Conservation (phyloP, 2,797 vertebrate species). For the Rhinichthys osculus region DNA sequence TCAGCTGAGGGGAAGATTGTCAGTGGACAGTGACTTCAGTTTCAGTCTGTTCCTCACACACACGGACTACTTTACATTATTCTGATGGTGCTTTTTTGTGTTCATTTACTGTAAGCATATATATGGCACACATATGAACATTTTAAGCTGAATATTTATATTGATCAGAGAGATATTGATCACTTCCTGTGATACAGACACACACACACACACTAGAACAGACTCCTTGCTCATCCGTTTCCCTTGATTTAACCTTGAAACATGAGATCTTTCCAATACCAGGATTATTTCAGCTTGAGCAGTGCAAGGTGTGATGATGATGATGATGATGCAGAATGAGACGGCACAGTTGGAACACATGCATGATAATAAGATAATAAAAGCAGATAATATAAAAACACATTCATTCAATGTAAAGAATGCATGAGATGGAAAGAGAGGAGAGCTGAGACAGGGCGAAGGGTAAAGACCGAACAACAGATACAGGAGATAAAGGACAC, state of each 20-base stretch:
- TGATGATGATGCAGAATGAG: neutral
- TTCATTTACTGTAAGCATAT: neutral
- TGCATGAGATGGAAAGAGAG: neutral
- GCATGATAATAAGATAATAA: neutral
- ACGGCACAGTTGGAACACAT: neutral
- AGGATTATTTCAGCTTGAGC: conserved; percentile 64
- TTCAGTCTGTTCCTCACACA: neutral
- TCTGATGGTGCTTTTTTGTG: neutral
- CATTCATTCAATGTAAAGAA: neutral
- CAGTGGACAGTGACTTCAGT: neutral
- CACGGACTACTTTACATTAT: neutral
- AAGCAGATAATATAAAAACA: neutral
- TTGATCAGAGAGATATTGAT: neutral
- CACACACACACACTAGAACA: conserved; percentile 28
- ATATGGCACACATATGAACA: neutral
- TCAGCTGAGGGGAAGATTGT: neutral
- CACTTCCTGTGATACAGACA: conserved; percentile 52
- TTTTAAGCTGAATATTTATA: neutral
- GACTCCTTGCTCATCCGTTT: conserved; percentile 53
- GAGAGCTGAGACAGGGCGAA: neutral
- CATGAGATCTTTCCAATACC: conserved; percentile 76
- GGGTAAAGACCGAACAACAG: neutral
- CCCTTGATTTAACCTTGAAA: conserved; percentile 85
- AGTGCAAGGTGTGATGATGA: conserved; percentile 28
- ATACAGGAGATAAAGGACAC: neutral